Conservation (phyloP, 2,797 vertebrate genomes). For the Mus caroli region DNA sequence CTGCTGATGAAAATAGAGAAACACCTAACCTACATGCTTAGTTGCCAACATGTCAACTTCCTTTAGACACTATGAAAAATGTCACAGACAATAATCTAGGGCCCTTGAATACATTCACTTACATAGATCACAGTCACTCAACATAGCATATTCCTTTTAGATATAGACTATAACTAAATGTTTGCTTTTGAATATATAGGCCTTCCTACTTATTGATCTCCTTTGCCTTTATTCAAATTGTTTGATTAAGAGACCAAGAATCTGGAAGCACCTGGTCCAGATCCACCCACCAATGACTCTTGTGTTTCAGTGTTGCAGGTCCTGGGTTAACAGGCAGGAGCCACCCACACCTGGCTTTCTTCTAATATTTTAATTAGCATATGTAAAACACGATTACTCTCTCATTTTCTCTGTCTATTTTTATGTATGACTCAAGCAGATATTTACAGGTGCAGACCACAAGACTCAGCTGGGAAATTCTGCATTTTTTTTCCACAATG, state of each 20-base stretch:
- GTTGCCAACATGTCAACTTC: background rate
- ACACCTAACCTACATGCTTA: background rate
- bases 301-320: background rate
- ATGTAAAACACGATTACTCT: constrained; percentile 55
- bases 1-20: background rate
- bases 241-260: background rate
- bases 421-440: constrained; percentile 29
- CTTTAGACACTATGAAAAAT: background rate
- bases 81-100: background rate
- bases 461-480: constrained; percentile 29
- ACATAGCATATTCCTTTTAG: background rate
- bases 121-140: background rate
- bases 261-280: background rate
- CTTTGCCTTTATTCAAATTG: background rate
- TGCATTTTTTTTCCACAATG: constrained; percentile 1
- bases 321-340: background rate
- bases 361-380: constrained; percentile 68
- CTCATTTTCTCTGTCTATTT: constrained; percentile 64
- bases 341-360: background rate
- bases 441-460: constrained; percentile 31
- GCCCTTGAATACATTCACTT: background rate
- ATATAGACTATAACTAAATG: background rate
- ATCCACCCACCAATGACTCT: background rate
- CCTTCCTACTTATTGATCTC: background rate
- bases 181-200: background rate